phyloP scores from a whole-genome alignment of 1,140 invertebrate genomes.

The Helicoverpa armigera region DNA sequence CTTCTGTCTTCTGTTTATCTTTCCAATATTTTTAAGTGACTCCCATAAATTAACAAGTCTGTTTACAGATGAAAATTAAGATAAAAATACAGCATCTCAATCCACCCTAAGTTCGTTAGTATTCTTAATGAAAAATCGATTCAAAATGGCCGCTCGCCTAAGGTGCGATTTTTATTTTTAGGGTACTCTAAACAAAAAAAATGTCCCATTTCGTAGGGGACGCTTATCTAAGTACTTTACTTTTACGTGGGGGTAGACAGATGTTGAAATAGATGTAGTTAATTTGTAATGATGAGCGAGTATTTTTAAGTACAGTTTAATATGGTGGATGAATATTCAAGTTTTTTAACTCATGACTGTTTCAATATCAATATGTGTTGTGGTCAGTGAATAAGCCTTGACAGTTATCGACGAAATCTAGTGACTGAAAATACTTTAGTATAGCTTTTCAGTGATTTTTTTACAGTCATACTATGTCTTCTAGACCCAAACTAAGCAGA shows the following conservation, averaged over 20 bases:
- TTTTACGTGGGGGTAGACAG: neutral
- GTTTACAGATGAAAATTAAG: slow-evolving; percentile 47
- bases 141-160: slow-evolving; percentile 37
- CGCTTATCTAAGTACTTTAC: slow-evolving; percentile 1
- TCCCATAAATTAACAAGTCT: slow-evolving; percentile 7
- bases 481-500: no score
- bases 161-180: slow-evolving; percentile 46
- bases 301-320: no score
- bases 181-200: slow-evolving; percentile 26
- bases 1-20: no score
- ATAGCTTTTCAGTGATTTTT: no score
- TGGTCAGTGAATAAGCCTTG: no score
- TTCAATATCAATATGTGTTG: no score
- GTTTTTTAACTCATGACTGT: no score
- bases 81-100: slow-evolving; percentile 48
- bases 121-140: slow-evolving; percentile 52
- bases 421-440: no score
- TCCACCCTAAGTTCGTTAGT: slow-evolving; percentile 50
- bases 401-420: no score
- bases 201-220: neutral
- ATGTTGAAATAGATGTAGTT: neutral
- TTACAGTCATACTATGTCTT: no score
- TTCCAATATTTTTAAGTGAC: no score
- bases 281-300: neutral
- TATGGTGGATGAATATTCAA: no score